Evolutionary conservation across 2,888 invertebrate genomes (phyloP), one percentile per base, ranked within the genome.

Genomic region (Cephus pulcher): DNA sequence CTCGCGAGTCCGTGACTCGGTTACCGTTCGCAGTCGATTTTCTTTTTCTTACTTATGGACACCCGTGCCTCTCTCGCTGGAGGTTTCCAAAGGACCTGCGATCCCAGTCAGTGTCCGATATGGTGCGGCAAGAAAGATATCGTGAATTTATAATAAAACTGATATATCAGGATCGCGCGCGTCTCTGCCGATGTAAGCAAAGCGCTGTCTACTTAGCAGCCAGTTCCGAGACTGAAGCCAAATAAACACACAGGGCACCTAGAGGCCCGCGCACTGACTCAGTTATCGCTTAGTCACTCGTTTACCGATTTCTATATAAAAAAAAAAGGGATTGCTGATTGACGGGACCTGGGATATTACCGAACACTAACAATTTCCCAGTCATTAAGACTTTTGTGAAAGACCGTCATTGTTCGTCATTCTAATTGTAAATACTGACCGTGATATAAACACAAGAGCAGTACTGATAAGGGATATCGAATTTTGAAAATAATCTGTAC

Each of bases 261-360:
- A 73, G 77, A 74, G 79, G 79, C 80, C 77, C 77, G 83, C 69
- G 71, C 76, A 82, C 82, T 82, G 84, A 82, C 80, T 85, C 83
- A 78, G 80, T 83, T 77, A 80, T 82, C 82, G 87, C 84, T 88
- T 88, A 88, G 86, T 87, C 87, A 86, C 78, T 76, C 82, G 79
- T 82, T 81, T 82, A 82, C 83, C 81, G 84, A 86, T 84, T 87
- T 84, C 81, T 74, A 77, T 76, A 75, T 74, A 74, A 79, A 79
- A 79, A 76, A 76, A 79, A 79, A 35, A 34, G 74, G 34, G 12
- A 23, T 71, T 3, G 71, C 71, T 34, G 71, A 71, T 71, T 71
- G 71, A 71, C 1, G 4, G 33, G 71, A 71, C 11, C 33, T 34
- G 71, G 33, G 71, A 71, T 71, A 71, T 71, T 71, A 71, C 32